Evolutionary conservation across 2,888 invertebrate species (phyloP).

Genomic region (Lochmaea capreae): DNA sequence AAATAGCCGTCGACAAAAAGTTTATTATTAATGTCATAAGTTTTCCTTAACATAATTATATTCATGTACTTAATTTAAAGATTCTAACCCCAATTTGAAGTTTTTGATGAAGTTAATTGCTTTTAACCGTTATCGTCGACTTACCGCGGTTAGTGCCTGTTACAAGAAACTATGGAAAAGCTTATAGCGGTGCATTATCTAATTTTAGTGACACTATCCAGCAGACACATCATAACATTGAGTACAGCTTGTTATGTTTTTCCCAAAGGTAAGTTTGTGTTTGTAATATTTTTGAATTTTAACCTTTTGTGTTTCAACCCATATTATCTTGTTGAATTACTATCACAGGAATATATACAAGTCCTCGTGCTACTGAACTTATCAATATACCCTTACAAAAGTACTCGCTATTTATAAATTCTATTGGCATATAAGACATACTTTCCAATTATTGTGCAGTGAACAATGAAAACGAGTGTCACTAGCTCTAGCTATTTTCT

Average conservation of each 20-base stretch:
- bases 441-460: too few relatives aligned
- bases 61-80: not conserved
- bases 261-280: constrained; percentile 61
- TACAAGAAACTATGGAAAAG: constrained; percentile 35
- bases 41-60: not conserved
- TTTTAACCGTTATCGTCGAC: constrained; percentile 2
- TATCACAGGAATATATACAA: too few relatives aligned
- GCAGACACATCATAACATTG: constrained; percentile 38
- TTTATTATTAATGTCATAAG: not conserved
- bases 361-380: too few relatives aligned
- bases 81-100: not conserved
- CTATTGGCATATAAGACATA: too few relatives aligned
- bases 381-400: too few relatives aligned
- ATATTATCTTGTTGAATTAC: too few relatives aligned
- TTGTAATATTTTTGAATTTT: not conserved
- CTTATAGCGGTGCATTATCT: constrained; percentile 38
- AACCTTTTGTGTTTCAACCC: not conserved
- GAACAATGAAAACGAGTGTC: too few relatives aligned
- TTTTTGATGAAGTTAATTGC: constrained; percentile 11
- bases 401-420: too few relatives aligned
- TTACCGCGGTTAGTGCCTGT: constrained; percentile 13
- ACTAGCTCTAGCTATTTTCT: too few relatives aligned
- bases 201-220: constrained; percentile 40
- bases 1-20: too few relatives aligned
- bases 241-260: constrained; percentile 67